Evolutionary conservation across 2,888 invertebrate species (phyloP), one percentile per base, ranked within the genome.

Genomic region (Deilephila porcellus): DNA sequence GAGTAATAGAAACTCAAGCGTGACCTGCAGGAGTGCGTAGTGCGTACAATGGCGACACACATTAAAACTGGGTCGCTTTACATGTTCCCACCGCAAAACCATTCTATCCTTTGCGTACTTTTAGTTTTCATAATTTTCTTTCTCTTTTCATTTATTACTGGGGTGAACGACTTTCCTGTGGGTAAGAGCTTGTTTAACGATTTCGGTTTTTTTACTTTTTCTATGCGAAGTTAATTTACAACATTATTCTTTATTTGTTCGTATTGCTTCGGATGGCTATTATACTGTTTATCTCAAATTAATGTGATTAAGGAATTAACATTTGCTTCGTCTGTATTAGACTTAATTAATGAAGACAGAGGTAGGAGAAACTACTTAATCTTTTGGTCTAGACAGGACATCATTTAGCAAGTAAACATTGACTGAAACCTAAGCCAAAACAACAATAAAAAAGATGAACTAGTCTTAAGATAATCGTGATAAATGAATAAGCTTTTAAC

Each of bases 41-140:
- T 45, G 59, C 25, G 60, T 37, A 64, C 64, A 64, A 64, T 64
- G 45, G 64, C 45, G 17, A 25, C 67, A 75, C 63, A 71, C 72
- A 74, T 73, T 56, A 78, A 77, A 78, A 74, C 77, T 78, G 74
- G 81, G 78, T 67, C 72, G 74, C 75, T 76, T 81, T 83, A 77
- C 20, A 71, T 29, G 20, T 71, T 20, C 45, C 45, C 60, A 71
- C 37, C 37, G 37, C 29, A 25, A 34, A 20, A 60, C 20, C 37
- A 71, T 29, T 59, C 71, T 19, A 34, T 71, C 56, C 59, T 60
- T 71, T 59, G 37, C 71, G 32, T 34, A 71, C 59, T 34, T 37
- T 34, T 52, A 17, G 62, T 32, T 19, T 70, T 19, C 7, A 56
- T 20, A 3, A 70, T 70, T 34, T 63, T 29, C 25, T 63, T 62